Base-by-base conservation (phyloP, 2,113 vertebrate species). In the Pimephales promelas region DNA sequence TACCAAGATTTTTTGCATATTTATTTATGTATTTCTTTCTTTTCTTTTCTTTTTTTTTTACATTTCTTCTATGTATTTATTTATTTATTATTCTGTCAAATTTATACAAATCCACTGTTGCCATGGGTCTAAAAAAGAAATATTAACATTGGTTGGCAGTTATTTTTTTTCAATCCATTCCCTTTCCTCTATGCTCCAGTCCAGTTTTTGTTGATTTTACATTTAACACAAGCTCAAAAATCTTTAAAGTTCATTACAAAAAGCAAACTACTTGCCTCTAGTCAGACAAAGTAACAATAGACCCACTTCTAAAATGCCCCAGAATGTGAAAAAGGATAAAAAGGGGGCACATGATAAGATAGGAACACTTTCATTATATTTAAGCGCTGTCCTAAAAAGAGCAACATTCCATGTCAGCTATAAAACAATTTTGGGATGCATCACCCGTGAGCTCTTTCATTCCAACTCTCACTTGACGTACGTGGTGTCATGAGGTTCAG, bases 401-500 rank as follows among this genome's bases (percentile, higher is more conserved):
- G 59, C 82, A 66, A 52, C 8, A 76, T 88, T 87, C 78, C 73
- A 77, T 26, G 13, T 72, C 75, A 82, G 57, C 47, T 59, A 59
- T 83, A 80, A 87, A 82, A 79, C 56, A 36, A 74, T 79, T 31
- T 73, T 40, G 24, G 31, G 24, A 85, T 87, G 83, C 79, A 86
- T 86, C 43, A 81, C 66, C 83, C 16, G 79, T 24, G 56, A 52
- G 18, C 28, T 28, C 57, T 79, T 68, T 81, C 70, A 80, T 84
- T 70, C 79, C 87, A 61, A 36, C 36, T 76, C 66, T 83, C 62
- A 83, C 84, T 77, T 86, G 80, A 85, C 74, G n/a, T 31, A 78
- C 57, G 61, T 34, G 18, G 36, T 88, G 88, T 86, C 85, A 88
- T 70, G 83, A 83, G 86, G 88, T 91, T 91, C 89, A 92, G 92